A percentile compares a stretch with the other conserved stretches of the same genome.
These are phyloP conservation scores for Julus scandinavius DNA, from an alignment of 2,888 invertebrate species.

Conservation along the genomic window DNA sequence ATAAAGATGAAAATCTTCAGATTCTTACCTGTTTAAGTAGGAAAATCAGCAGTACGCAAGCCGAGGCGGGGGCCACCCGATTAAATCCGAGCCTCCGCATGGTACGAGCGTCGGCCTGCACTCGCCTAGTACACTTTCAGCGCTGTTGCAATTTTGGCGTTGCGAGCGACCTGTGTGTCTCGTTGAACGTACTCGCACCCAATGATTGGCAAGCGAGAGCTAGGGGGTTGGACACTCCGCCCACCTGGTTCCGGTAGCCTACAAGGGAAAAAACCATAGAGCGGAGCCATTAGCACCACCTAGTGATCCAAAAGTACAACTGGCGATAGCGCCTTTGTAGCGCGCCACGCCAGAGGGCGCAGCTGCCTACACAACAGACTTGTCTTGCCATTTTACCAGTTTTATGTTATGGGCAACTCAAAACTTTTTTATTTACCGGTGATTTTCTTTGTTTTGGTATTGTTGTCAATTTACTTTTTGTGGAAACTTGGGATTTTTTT, in stretches of 20 bases:
- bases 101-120: constrained; percentile 39
- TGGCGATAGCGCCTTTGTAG: neutral
- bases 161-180: constrained; percentile 29
- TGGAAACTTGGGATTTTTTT: too few relatives aligned
- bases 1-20: neutral
- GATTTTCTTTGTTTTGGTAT: too few relatives aligned
- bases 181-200: constrained; percentile 25
- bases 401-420: too few relatives aligned
- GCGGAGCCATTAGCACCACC: constrained; percentile 6
- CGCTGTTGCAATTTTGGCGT: constrained; percentile 26
- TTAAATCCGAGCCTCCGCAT: constrained; percentile 22
- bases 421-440: too few relatives aligned
- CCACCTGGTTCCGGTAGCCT: neutral
- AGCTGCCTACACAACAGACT: too few relatives aligned
- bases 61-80: constrained; percentile 21
- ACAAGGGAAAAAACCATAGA: neutral
- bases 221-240: constrained; percentile 16
- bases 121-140: constrained; percentile 34
- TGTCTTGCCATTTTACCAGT: neutral
- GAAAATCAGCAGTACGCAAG: neutral
- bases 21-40: neutral
- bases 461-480: too few relatives aligned
- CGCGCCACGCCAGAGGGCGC: neutral
- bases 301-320: neutral
- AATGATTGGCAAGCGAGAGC: constrained; percentile 33